Percentiles rank a stretch among this genome's conserved stretches.
These are phyloP conservation scores for Sebastes goodei DNA, from an alignment of 2,797 vertebrate species.

Conservation along the genomic window DNA sequence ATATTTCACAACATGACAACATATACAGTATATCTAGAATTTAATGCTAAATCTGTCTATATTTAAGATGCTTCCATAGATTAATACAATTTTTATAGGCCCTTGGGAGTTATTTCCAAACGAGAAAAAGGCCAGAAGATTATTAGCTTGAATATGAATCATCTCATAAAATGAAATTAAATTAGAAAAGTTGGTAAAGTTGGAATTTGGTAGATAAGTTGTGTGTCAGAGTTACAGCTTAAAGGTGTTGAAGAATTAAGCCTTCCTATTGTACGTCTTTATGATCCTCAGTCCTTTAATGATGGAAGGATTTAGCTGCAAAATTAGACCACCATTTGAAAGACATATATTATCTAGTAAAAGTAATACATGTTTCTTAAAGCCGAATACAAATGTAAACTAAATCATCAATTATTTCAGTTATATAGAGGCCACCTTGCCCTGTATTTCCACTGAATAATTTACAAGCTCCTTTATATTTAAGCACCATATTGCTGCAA, in stretches of 20 bases:
- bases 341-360: background rate
- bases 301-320: background rate
- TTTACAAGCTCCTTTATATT: background rate
- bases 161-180: background rate
- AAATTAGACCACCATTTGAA: background rate
- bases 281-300: background rate
- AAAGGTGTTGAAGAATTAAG: slow-evolving; percentile 3
- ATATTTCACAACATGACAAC: background rate
- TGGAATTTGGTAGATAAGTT: background rate
- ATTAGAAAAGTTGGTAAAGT: background rate
- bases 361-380: background rate
- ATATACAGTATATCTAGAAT: background rate
- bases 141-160: background rate
- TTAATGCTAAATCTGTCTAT: background rate
- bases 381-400: background rate
- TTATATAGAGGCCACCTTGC: background rate
- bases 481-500: background rate
- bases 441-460: background rate
- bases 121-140: background rate
- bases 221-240: background rate
- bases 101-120: background rate
- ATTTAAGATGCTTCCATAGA: background rate
- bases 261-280: background rate
- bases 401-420: background rate
- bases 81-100: too few relatives aligned